phyloP scores from a whole-genome alignment of 2,113 vertebrate species.

The Anthoscopus minutus region DNA sequence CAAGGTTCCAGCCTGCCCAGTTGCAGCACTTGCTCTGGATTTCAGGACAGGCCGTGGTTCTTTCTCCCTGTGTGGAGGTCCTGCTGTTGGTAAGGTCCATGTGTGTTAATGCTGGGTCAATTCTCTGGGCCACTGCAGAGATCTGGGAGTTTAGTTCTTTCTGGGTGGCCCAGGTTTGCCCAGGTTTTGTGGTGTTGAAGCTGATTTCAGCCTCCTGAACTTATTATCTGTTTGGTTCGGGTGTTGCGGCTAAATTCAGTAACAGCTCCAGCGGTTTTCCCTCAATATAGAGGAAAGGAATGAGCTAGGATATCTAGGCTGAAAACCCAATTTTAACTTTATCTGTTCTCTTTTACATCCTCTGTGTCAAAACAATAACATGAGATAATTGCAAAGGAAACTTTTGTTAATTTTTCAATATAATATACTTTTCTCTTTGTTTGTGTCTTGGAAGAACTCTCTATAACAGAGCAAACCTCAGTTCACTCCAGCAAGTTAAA shows the following conservation, averaged over 20 bases:
- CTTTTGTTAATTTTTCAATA: not conserved
- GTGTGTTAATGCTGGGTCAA: not conserved
- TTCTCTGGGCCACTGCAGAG: not conserved
- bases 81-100: not conserved
- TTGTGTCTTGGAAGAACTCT: not conserved
- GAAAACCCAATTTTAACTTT: not conserved
- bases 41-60: not conserved
- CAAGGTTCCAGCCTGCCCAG: not conserved
- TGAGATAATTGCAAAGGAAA: not conserved
- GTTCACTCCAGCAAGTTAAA: not conserved
- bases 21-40: not conserved
- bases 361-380: not conserved
- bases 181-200: not conserved
- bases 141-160: not conserved
- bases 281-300: not conserved
- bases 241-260: not conserved
- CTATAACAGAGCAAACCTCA: not conserved
- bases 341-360: not conserved
- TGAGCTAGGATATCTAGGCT: not conserved
- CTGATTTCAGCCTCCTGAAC: not conserved
- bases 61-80: not conserved
- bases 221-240: not conserved
- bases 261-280: fast-evolving
- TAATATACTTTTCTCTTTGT: not conserved
- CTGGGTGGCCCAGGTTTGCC: not conserved